Conservation (phyloP, 1,140 invertebrate genomes). For the Aricia agestis region DNA sequence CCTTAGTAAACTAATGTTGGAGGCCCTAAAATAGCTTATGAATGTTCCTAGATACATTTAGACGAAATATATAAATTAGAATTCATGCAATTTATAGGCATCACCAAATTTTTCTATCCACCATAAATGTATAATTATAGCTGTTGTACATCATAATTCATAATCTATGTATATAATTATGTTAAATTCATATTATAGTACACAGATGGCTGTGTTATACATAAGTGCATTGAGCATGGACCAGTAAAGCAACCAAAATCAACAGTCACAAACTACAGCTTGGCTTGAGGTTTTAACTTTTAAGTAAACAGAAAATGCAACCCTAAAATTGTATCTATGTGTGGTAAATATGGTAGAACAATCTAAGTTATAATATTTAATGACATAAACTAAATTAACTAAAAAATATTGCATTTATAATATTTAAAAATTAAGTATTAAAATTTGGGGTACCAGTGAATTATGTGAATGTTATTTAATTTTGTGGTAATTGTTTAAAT, state of each 20-base stretch:
- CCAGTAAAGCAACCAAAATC: background rate
- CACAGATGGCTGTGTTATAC: conserved; percentile 61
- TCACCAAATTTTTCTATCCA: background rate
- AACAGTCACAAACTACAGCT: background rate
- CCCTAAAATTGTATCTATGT: too few species aligned
- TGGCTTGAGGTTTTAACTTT: too few species aligned
- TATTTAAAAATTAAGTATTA: too few species aligned
- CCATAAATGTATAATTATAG: background rate
- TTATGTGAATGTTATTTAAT: too few species aligned
- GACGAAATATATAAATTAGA: conserved; percentile 15
- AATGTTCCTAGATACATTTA: conserved; percentile 31
- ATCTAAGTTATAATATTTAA: too few species aligned
- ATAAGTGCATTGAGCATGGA: conserved; percentile 48
- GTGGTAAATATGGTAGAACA: too few species aligned
- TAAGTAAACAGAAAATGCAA: too few species aligned
- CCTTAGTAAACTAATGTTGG: conserved; percentile 25
- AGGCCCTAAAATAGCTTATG: conserved; percentile 38
- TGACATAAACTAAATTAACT: too few species aligned
- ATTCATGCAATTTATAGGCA: background rate
- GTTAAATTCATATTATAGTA: conserved; percentile 17
- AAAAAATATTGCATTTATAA: too few species aligned
- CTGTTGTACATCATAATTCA: background rate
- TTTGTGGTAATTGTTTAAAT: too few species aligned
- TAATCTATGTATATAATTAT: conserved; percentile 24
- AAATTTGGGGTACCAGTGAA: too few species aligned